phyloP scores from a whole-genome alignment of 1,140 invertebrate genomes.

The Drosophila virilis region DNA sequence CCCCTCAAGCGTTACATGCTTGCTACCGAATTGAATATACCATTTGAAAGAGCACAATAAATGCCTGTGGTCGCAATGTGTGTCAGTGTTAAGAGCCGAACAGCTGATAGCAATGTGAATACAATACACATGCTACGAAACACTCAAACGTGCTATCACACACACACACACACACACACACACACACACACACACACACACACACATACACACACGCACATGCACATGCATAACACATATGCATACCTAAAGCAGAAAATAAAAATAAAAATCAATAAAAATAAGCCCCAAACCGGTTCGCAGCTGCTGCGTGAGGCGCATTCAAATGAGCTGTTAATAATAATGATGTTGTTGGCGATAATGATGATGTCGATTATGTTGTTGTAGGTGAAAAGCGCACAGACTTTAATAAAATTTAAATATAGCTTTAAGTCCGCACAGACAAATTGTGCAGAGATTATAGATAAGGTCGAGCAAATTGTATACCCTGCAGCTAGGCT shows the following conservation, averaged over 20 bases:
- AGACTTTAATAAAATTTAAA: slow-evolving; percentile 11
- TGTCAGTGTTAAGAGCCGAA: slow-evolving; percentile 42
- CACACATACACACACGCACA: not conserved
- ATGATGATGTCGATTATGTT: slow-evolving; percentile 13
- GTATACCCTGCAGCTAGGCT: slow-evolving; percentile 25
- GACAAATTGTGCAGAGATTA: slow-evolving; percentile 7
- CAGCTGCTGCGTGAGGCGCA: slow-evolving; percentile 40
- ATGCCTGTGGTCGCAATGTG: slow-evolving; percentile 27
- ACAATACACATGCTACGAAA: slow-evolving; percentile 20
- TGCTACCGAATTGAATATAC: not conserved
- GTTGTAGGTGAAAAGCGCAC: slow-evolving; percentile 18
- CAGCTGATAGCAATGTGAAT: slow-evolving; percentile 44
- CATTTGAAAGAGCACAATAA: not conserved
- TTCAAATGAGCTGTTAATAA: slow-evolving; percentile 20
- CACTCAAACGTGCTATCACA: not conserved
- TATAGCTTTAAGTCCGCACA: not conserved
- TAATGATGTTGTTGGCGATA: not conserved
- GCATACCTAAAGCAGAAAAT: slow-evolving; percentile 10
- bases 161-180: not conserved
- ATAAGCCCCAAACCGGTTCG: slow-evolving; percentile 34
- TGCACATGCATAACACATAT: slow-evolving; percentile 2
- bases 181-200: not conserved
- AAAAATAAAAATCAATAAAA: slow-evolving; percentile 43
- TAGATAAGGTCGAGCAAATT: not conserved
- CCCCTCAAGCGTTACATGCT: not conserved